These are phyloP conservation scores for Sinelater perroti DNA, from an alignment of 2,888 invertebrate genomes.

Conservation along the genomic window DNA sequence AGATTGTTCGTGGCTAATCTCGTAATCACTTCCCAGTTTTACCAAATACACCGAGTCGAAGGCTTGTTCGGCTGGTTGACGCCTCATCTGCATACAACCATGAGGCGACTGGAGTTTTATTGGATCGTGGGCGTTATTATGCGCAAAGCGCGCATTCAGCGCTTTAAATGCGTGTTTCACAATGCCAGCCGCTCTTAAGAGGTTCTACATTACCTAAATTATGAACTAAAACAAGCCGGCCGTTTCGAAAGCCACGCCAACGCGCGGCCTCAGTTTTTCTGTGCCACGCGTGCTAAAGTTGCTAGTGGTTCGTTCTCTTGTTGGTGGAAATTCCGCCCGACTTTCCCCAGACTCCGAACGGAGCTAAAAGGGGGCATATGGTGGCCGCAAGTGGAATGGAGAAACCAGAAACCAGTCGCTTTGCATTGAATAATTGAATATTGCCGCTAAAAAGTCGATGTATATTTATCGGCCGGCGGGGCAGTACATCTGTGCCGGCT, in stretches of 20 bases:
- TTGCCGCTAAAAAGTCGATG: slow-evolving; percentile 21
- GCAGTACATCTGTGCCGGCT: slow-evolving; percentile 17
- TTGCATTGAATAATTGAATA: slow-evolving; percentile 33
- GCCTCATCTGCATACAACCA: slow-evolving; percentile 2
- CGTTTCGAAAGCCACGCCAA: slow-evolving; percentile 8
- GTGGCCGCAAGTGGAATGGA: no score
- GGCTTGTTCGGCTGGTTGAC: no score
- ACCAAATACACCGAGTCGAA: no score
- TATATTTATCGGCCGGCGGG: slow-evolving; percentile 26
- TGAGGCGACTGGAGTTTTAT: not conserved
- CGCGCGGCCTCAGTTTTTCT: slow-evolving; percentile 1
- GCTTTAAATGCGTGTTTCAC: slow-evolving; percentile 7
- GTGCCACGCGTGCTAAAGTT: not conserved
- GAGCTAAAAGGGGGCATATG: no score
- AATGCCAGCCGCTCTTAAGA: not conserved
- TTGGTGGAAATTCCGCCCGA: no score
- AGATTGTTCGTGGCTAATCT: no score
- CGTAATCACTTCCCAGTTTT: not conserved
- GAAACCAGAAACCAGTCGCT: slow-evolving; percentile 22
- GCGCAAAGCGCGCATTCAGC: slow-evolving; percentile 2
- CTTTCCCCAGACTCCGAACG: no score
- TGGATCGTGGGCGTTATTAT: slow-evolving; percentile 2
- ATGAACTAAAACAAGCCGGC: slow-evolving; percentile 6
- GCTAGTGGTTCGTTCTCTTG: no score
- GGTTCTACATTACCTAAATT: slow-evolving; percentile 9